Percentiles rank a stretch among this genome's conserved stretches.
Conservation (phyloP, 2,113 vertebrate species). For the Meriones unguiculatus region DNA sequence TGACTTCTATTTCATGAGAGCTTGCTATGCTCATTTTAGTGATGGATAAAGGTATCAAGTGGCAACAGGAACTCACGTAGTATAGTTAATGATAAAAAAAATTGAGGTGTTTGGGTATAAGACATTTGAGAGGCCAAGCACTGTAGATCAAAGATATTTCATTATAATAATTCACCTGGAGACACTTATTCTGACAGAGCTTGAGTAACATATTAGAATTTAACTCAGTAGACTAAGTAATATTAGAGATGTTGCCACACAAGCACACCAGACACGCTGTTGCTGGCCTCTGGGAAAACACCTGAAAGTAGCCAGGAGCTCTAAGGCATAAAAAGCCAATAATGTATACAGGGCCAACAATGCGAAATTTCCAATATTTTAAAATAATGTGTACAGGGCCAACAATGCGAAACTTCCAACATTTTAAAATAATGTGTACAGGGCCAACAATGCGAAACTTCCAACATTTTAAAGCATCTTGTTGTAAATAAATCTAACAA, state of each 20-base stretch:
- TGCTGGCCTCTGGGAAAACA: background rate
- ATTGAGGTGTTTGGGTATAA: background rate
- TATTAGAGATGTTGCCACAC: background rate
- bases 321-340: background rate
- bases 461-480: background rate
- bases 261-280: background rate
- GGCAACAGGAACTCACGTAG: background rate
- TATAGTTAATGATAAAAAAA: conserved; percentile 10
- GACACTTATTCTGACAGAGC: background rate
- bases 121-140: background rate
- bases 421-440: background rate
- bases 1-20: background rate
- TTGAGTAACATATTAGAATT: background rate
- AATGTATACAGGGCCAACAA: too few species aligned
- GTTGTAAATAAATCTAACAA: conserved; percentile 16
- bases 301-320: background rate
- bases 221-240: conserved; percentile 29
- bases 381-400: background rate
- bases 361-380: background rate
- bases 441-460: background rate
- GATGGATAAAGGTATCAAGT: background rate
- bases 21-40: background rate
- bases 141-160: background rate
- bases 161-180: background rate
- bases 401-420: background rate